A percentile compares a stretch with the other conserved stretches of the same genome.
These are phyloP conservation scores for Agrilus cyanescens DNA, from an alignment of 2,888 invertebrate genomes.

Conservation along the genomic window DNA sequence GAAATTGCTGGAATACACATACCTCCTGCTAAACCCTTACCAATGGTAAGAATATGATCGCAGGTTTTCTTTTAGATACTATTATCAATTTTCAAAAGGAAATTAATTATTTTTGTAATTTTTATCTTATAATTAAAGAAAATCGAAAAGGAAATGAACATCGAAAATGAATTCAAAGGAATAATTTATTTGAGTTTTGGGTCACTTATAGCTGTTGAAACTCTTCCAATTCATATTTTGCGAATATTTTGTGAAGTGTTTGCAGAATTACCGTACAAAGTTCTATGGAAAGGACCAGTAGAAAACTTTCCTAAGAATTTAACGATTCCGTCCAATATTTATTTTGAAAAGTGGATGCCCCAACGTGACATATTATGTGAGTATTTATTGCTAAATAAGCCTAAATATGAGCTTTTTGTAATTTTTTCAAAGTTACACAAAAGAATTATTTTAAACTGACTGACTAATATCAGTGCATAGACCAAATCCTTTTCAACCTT, in stretches of 20 bases:
- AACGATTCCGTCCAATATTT: slow-evolving; percentile 31
- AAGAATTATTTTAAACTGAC: no score
- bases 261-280: slow-evolving; percentile 40
- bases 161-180: slow-evolving; percentile 17
- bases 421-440: no score
- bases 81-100: no score
- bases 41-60: slow-evolving; percentile 32
- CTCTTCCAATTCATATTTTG: slow-evolving; percentile 38
- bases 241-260: slow-evolving; percentile 40
- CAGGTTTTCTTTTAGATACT: no score
- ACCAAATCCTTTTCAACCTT: no score
- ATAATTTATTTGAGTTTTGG: slow-evolving; percentile 49
- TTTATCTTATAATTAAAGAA: background rate
- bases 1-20: slow-evolving; percentile 47
- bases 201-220: slow-evolving; percentile 45
- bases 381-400: slow-evolving; percentile 15
- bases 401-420: no score
- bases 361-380: slow-evolving; percentile 43
- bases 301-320: slow-evolving; percentile 36
- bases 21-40: slow-evolving; percentile 34
- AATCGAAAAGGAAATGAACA: background rate
- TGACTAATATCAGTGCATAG: no score
- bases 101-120: background rate
- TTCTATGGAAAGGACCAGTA: slow-evolving; percentile 44
- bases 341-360: slow-evolving; percentile 43